phyloP scores from a whole-genome alignment of 2,888 invertebrate genomes.

The Thelaira solivaga region DNA sequence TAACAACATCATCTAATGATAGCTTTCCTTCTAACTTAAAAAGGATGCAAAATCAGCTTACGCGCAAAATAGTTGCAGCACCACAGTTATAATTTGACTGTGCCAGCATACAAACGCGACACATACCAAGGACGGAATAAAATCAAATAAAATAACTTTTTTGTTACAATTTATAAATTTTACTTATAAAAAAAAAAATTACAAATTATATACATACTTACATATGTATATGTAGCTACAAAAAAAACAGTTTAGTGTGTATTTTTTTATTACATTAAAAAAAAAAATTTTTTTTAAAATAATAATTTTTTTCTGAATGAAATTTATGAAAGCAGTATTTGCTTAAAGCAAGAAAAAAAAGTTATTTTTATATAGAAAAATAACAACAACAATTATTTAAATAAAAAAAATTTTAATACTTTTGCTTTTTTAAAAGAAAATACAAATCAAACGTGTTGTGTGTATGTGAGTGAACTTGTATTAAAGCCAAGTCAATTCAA shows the following conservation, averaged over 20 bases:
- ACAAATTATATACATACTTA: neutral
- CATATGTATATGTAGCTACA: no score
- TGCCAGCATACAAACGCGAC: conserved; percentile 55
- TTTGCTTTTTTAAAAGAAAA: neutral
- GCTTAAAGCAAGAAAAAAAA: neutral
- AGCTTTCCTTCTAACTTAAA: conserved; percentile 58
- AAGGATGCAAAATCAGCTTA: conserved; percentile 61
- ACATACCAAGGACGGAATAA: conserved; percentile 39
- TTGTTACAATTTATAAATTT: no score
- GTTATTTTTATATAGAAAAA: no score
- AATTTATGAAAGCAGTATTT: neutral
- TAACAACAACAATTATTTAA: neutral
- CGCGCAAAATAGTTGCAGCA: conserved; percentile 59
- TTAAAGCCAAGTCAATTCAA: no score
- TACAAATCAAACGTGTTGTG: conserved; percentile 7
- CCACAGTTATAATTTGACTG: conserved; percentile 60
- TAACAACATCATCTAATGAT: conserved; percentile 49
- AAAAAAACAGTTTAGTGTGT: neutral
- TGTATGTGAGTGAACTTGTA: neutral
- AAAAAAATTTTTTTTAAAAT: neutral
- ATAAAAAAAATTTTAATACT: neutral
- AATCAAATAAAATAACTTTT: no score
- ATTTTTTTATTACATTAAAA: neutral
- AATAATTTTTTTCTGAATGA: neutral
- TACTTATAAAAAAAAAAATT: neutral